Evolutionary conservation across 2,797 vertebrate species (phyloP).

Genomic region (Sardinella longiceps): DNA sequence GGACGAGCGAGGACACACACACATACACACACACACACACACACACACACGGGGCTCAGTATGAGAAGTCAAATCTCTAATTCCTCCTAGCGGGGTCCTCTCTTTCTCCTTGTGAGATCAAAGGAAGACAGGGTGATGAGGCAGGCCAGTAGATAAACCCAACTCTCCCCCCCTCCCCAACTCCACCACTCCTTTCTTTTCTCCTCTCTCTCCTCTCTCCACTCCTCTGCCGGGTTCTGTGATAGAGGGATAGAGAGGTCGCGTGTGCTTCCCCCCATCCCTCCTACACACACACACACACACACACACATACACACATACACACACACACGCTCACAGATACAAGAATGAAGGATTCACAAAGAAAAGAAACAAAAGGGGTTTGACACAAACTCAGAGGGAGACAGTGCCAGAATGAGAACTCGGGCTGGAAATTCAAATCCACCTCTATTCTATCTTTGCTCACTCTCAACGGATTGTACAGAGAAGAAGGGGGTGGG

Average conservation of each 20-base stretch:
- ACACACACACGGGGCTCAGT: slow-evolving; percentile 18
- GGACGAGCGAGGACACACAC: slow-evolving; percentile 18
- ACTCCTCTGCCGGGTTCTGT: slow-evolving; percentile 21
- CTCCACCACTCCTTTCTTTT: background rate
- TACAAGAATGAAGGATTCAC: background rate
- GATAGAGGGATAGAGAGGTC: slow-evolving; percentile 42
- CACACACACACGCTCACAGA: background rate
- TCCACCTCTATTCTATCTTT: slow-evolving; percentile 30
- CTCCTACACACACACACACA: background rate
- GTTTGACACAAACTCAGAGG: background rate
- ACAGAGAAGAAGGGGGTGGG: slow-evolving; percentile 27
- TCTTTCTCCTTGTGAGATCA: slow-evolving; percentile 44
- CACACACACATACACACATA: background rate
- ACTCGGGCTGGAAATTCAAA: slow-evolving; percentile 41
- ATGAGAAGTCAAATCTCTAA: slow-evolving; percentile 48
- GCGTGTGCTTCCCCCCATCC: background rate
- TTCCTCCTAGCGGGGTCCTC: slow-evolving; percentile 43
- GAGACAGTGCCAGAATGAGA: slow-evolving; percentile 29
- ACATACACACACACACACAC: background rate
- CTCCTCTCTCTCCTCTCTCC: slow-evolving; percentile 11
- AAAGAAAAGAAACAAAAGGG: slow-evolving; percentile 9
- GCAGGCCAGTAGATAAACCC: slow-evolving; percentile 34
- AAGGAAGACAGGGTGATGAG: slow-evolving; percentile 43
- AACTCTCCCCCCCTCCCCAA: background rate
- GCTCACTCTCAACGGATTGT: background rate